Evolutionary conservation across 2,797 vertebrate genomes (phyloP), one percentile per base, ranked within the genome.

Genomic region (Coilia nasus): DNA sequence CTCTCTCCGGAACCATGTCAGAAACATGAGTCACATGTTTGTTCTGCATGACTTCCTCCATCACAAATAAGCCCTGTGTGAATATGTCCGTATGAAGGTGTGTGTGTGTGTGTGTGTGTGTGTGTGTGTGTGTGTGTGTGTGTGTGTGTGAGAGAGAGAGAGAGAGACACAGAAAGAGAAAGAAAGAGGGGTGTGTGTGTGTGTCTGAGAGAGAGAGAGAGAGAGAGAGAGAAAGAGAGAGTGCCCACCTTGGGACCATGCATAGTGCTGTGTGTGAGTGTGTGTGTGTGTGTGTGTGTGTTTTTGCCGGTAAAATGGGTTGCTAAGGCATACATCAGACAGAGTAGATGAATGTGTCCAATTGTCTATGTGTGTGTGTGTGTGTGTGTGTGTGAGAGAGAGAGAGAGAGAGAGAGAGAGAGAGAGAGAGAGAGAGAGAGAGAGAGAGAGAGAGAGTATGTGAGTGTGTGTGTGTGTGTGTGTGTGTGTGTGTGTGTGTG

Each of bases 21-120:
- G 71, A 78, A 78, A 78, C 71, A 78, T 78, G 71, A 78, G 35
- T 78, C 71, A 78, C 31, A 44, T 44, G 71, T 78, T 78, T 78
- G 71, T 44, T 78, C 31, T 78, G 71, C 71, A 44, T 78, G 71
- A 78, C 17, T 44, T 14, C 17, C 19, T 17, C 2, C 17, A 44
- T 35, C 71, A 44, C 71, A 78, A 78, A 44, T 78, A 78, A 78
- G 71, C 71, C 35, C 71, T 78, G 17, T 78, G 28, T 11, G 23
- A n/a, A n/a, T 31, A 17, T 60, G 11, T 81, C 14, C 54, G 83
- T 83, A 21, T 54, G 56, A 31, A 3, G 19, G 50, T 84, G 83
- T 78, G 71, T 81, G 12, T 19, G 44, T 81, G 35, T 81, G 75
- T 62, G 25, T 81, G 71, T 78, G 31, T 78, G 71, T 75, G 31